A percentile compares a stretch with the other conserved stretches of the same genome.
phyloP scores from a whole-genome alignment of 2,888 invertebrate species.

The Tachystola acroxantha region DNA sequence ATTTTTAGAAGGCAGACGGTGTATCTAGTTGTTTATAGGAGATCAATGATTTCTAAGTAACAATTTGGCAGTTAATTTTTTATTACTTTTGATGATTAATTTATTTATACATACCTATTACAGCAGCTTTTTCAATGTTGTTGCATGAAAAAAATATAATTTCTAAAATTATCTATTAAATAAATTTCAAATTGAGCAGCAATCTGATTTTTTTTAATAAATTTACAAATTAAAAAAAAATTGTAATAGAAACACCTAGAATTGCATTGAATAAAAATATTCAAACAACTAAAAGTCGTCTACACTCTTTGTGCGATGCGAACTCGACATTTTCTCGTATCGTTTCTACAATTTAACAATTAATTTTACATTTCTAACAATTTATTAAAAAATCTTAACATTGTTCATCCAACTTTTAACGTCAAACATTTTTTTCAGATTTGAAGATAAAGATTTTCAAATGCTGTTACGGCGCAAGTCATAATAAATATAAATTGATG shows the following conservation, averaged over 20 bases:
- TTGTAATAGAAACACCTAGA: too few species aligned
- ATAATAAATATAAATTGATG: too few species aligned
- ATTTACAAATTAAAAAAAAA: too few species aligned
- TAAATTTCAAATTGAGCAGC: too few species aligned
- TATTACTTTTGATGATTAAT: conserved; percentile 21
- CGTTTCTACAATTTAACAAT: conserved; percentile 57
- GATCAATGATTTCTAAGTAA: conserved; percentile 8
- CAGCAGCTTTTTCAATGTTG: too few species aligned
- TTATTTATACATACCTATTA: not conserved
- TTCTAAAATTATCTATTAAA: too few species aligned
- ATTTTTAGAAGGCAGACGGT: too few species aligned
- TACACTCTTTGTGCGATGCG: conserved; percentile 69
- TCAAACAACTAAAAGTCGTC: conserved; percentile 14
- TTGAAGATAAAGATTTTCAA: conserved; percentile 17
- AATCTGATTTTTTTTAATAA: too few species aligned
- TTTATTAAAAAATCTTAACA: conserved; percentile 51
- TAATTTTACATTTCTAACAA: conserved; percentile 46
- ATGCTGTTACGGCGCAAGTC: conserved; percentile 4
- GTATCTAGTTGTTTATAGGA: too few species aligned
- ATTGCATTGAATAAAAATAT: too few species aligned
- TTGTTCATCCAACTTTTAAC: conserved; percentile 39
- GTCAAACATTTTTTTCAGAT: conserved; percentile 37
- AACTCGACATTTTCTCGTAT: conserved; percentile 52
- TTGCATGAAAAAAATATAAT: too few species aligned
- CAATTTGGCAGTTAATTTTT: conserved; percentile 45